Evolutionary conservation across 2,113 vertebrate genomes (phyloP).

Genomic region (Forbesichthys papilliferus): DNA sequence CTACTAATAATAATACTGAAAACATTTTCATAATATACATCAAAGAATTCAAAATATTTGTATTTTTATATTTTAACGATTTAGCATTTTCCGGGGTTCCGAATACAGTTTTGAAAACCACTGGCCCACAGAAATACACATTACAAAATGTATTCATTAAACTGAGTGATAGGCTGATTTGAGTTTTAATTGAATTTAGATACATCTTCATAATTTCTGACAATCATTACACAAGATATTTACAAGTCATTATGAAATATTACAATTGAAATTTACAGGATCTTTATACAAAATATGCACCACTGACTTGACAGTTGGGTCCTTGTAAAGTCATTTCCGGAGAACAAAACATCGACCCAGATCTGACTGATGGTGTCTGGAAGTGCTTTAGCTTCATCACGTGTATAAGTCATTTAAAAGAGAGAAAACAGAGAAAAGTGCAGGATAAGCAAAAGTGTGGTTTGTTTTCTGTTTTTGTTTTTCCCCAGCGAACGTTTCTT

Average conservation of each 20-base stretch:
- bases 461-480: constrained; percentile 66
- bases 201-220: constrained; percentile 94
- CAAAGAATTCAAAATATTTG: too few species aligned
- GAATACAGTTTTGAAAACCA: background rate
- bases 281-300: constrained; percentile 88
- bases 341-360: constrained; percentile 68
- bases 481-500: constrained; percentile 50
- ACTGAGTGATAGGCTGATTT: constrained; percentile 89
- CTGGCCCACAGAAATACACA: constrained; percentile 23
- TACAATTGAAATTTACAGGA: constrained; percentile 88
- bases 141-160: constrained; percentile 74
- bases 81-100: too few species aligned
- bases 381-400: constrained; percentile 73
- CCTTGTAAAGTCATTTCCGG: constrained; percentile 63
- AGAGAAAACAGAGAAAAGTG: constrained; percentile 67
- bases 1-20: too few species aligned
- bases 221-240: constrained; percentile 97
- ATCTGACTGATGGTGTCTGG: constrained; percentile 70
- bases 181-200: constrained; percentile 90
- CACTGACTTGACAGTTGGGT: constrained; percentile 92
- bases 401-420: constrained; percentile 73
- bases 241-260: constrained; percentile 93
- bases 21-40: too few species aligned
- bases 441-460: constrained; percentile 71
- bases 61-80: too few species aligned